phyloP scores from a whole-genome alignment of 2,113 vertebrate species.

The Elanus axillaris region DNA sequence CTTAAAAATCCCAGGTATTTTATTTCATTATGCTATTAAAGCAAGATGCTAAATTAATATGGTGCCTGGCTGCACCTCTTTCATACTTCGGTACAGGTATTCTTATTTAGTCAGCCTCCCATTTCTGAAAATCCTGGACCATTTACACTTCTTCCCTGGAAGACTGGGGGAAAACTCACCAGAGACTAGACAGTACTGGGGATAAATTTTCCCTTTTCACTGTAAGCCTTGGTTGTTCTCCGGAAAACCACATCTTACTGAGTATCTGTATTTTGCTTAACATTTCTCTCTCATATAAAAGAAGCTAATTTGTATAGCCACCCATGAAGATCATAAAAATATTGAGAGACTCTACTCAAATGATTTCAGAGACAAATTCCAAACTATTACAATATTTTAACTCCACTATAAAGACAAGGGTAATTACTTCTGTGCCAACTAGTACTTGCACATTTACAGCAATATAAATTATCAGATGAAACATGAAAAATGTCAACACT shows the following conservation, averaged over 20 bases:
- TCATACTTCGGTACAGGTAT: not conserved
- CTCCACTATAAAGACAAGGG: not conserved
- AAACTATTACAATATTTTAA: not conserved
- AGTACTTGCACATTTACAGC: not conserved
- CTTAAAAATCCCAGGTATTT: not conserved
- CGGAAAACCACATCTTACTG: not conserved
- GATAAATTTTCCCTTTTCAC: not conserved
- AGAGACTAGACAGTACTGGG: not conserved
- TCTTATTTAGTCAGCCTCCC: not conserved
- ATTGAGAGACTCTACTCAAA: not conserved
- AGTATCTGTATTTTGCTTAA: not conserved
- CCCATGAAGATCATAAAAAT: constrained; percentile 4
- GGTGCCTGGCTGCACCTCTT: not conserved
- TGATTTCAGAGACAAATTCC: not conserved
- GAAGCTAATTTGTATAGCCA: not conserved
- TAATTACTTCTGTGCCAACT: not conserved
- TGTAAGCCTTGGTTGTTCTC: not conserved
- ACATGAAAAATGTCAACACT: not conserved
- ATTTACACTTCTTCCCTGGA: not conserved
- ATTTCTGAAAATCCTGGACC: not conserved
- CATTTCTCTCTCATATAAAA: not conserved
- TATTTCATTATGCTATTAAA: not conserved
- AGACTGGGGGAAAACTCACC: not conserved
- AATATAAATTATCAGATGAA: constrained; percentile 18
- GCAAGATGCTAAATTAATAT: not conserved